phyloP scores from a whole-genome alignment of 1,140 invertebrate genomes.

The Dolichoris vasculosae region DNA sequence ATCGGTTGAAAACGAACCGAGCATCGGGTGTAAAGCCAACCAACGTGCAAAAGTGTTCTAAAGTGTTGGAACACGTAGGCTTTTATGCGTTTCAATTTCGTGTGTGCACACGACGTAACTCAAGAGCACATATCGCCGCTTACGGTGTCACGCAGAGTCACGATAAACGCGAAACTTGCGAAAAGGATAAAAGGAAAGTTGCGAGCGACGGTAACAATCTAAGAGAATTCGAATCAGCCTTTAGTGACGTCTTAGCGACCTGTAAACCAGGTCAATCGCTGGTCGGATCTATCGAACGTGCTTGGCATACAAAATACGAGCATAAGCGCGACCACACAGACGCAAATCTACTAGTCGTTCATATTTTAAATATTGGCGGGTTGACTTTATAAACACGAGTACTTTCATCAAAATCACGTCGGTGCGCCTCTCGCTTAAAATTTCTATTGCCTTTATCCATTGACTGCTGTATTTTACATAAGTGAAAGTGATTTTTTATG shows the following conservation, averaged over 20 bases:
- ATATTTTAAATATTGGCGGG: conserved; percentile 1
- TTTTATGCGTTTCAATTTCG: not conserved
- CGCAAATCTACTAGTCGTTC: not conserved
- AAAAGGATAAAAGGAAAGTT: not conserved
- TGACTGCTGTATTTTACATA: no score
- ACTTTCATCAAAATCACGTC: not conserved
- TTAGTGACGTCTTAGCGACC: conserved; percentile 44
- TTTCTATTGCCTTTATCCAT: no score
- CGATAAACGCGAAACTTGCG: not conserved
- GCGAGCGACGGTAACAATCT: not conserved
- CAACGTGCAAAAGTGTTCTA: not conserved
- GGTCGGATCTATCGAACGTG: conserved; percentile 50
- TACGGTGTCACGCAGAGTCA: not conserved
- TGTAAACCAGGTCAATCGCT: conserved; percentile 52
- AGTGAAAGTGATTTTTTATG: no score
- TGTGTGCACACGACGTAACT: not conserved
- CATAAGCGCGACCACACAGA: not conserved
- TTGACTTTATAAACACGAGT: not conserved
- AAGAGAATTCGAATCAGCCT: conserved; percentile 40
- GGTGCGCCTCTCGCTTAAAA: not conserved
- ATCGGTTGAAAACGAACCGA: not conserved
- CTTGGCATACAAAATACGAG: conserved; percentile 44
- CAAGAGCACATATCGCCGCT: not conserved
- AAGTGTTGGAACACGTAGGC: not conserved
- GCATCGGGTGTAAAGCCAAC: not conserved